These are phyloP conservation scores for Zygothrica quintamaculata DNA, from an alignment of 2,888 invertebrate species.

Conservation along the genomic window DNA sequence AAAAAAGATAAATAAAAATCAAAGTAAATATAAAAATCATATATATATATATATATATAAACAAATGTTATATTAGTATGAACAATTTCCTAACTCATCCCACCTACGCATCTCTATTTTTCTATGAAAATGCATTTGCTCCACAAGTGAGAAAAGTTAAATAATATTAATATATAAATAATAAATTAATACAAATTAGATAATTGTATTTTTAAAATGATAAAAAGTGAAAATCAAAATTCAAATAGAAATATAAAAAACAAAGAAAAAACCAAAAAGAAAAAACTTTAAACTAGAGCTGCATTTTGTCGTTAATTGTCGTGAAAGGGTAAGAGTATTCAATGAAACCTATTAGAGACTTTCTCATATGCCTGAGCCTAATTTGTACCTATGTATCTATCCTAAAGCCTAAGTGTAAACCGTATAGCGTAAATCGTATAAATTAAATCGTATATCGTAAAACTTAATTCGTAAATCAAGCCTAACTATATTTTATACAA, in stretches of 20 bases:
- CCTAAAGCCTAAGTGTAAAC: slow-evolving; percentile 74
- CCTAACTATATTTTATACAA: slow-evolving; percentile 73
- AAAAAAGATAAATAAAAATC: slow-evolving; percentile 18
- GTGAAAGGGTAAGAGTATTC: slow-evolving; percentile 23
- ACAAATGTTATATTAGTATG: slow-evolving; percentile 56
- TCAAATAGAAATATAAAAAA: slow-evolving; percentile 37
- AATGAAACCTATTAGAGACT: slow-evolving; percentile 71
- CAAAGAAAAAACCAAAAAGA: slow-evolving; percentile 22
- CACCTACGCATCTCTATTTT: slow-evolving; percentile 84
- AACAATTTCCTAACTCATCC: slow-evolving; percentile 84
- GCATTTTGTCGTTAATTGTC: slow-evolving; percentile 63
- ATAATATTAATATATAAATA: slow-evolving; percentile 24
- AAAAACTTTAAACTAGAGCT: slow-evolving; percentile 54
- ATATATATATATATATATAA: slow-evolving; percentile 61
- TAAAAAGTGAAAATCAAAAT: slow-evolving; percentile 49
- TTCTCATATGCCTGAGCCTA: slow-evolving; percentile 78
- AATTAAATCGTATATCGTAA: slow-evolving; percentile 28
- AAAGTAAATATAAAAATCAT: slow-evolving; percentile 14
- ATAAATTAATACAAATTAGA: slow-evolving; percentile 34
- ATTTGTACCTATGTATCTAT: slow-evolving; percentile 81
- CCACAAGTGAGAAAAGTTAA: slow-evolving; percentile 55
- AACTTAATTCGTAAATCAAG: too few species aligned
- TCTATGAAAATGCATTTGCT: slow-evolving; percentile 80
- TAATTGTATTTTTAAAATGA: slow-evolving; percentile 56
- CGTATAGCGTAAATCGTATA: slow-evolving; percentile 27